phyloP scores from a whole-genome alignment of 1,140 invertebrate genomes.

The Dendroctonus valens region DNA sequence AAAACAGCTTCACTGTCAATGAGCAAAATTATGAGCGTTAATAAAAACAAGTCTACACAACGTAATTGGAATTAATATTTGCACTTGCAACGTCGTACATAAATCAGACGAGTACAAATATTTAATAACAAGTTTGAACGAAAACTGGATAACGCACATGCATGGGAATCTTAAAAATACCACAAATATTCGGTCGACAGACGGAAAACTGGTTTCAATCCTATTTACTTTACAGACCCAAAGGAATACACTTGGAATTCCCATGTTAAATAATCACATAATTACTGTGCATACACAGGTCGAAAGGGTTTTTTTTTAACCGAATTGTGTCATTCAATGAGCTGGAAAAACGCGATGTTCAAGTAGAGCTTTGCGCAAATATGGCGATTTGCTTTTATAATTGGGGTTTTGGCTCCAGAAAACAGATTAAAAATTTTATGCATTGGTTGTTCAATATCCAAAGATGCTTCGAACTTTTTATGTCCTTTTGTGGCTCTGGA shows the following conservation, averaged over 20 bases:
- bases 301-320: neutral
- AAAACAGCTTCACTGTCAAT: too few relatives aligned
- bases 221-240: neutral
- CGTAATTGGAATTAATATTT: neutral
- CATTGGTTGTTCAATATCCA: too few relatives aligned
- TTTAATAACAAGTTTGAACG: neutral
- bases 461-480: too few relatives aligned
- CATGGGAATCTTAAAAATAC: constrained; percentile 2
- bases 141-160: constrained; percentile 4
- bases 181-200: neutral
- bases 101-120: neutral
- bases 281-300: neutral
- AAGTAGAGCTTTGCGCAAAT: neutral
- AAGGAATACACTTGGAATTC: neutral
- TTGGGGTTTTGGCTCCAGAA: too few relatives aligned
- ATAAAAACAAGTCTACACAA: neutral
- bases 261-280: constrained; percentile 1
- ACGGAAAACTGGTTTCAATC: neutral
- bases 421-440: too few relatives aligned
- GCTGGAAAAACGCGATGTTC: neutral
- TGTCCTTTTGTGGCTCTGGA: too few relatives aligned
- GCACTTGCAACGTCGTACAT: neutral
- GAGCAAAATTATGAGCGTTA: neutral
- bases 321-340: neutral
- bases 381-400: neutral